Conservation (phyloP, 53 echinoderm and acorn worm species). For the Actinopyga echinites region DNA sequence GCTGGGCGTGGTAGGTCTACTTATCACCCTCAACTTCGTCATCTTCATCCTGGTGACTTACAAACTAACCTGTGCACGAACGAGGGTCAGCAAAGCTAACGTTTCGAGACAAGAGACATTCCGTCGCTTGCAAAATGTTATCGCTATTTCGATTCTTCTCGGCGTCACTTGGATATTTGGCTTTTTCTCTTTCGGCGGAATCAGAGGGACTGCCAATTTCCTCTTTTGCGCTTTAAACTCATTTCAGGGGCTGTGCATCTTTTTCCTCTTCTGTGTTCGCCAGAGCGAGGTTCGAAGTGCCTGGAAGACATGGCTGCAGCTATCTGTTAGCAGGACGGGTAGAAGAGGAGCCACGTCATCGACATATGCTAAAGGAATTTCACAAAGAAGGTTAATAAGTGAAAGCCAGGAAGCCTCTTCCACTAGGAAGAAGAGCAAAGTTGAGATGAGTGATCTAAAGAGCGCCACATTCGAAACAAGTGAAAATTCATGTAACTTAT, state of each 20-base stretch:
- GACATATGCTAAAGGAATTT: too few relatives aligned
- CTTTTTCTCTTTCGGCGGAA: conserved; percentile 59
- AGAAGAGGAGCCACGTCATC: too few relatives aligned
- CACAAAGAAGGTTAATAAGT: too few relatives aligned
- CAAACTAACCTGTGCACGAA: conserved; percentile 30
- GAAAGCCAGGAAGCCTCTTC: too few relatives aligned
- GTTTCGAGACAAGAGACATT: conserved; percentile 12
- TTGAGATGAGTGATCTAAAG: neutral
- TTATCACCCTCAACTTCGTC: conserved; percentile 29
- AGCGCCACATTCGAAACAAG: neutral
- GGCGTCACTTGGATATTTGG: conserved; percentile 86
- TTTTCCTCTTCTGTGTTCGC: conserved; percentile 66
- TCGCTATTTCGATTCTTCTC: conserved; percentile 67
- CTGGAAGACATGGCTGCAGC: conserved; percentile 25
- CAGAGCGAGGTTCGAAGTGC: conserved; percentile 54
- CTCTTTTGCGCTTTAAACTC: conserved; percentile 72
- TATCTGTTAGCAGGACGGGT: too few relatives aligned
- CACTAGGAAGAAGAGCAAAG: too few relatives aligned
- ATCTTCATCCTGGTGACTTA: conserved; percentile 40
- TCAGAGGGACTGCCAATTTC: conserved; percentile 54
- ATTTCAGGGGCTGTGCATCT: conserved; percentile 74
- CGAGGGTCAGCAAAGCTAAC: neutral
- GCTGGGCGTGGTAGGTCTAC: conserved; percentile 7
- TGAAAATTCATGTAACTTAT: neutral
- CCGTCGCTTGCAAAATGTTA: conserved; percentile 62